These are phyloP conservation scores for Gila robusta DNA, from an alignment of 2,797 vertebrate species.

Conservation along the genomic window DNA sequence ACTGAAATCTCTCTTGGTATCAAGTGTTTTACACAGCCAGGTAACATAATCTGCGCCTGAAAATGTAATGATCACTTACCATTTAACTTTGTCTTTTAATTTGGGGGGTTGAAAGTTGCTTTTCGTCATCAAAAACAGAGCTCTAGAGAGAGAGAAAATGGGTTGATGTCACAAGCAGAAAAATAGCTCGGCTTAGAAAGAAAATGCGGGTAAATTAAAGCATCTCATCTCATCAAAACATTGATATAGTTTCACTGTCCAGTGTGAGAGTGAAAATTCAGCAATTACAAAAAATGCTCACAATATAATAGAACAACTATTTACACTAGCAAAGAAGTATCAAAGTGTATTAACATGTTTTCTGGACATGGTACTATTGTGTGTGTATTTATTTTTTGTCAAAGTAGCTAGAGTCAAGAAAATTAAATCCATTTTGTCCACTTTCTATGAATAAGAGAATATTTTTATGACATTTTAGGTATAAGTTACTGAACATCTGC, in stretches of 20 bases:
- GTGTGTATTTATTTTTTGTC: not conserved
- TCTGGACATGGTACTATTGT: not conserved
- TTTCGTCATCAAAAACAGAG: constrained; percentile 91
- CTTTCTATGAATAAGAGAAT: not conserved
- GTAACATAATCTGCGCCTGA: not conserved
- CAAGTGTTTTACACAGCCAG: constrained; percentile 1
- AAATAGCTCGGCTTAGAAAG: not conserved
- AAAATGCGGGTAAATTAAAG: not conserved
- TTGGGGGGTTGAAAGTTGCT: constrained; percentile 91
- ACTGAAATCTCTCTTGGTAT: constrained; percentile 2
- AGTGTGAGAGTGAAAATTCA: not conserved
- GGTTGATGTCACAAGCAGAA: not conserved
- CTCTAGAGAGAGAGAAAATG: constrained; percentile 70
- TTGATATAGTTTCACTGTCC: not conserved
- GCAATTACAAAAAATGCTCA: not conserved
- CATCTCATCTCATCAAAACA: not conserved
- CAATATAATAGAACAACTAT: not conserved
- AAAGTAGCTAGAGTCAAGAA: not conserved
- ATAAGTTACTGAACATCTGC: not conserved
- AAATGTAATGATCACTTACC: constrained; percentile 70
- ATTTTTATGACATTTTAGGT: not conserved
- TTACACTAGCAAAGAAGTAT: not conserved
- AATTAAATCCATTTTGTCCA: not conserved
- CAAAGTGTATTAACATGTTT: not conserved
- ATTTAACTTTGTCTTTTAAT: constrained; percentile 90